These are phyloP conservation scores for Lamellibrachia columna DNA, from an alignment of 2,888 invertebrate species.

Conservation along the genomic window DNA sequence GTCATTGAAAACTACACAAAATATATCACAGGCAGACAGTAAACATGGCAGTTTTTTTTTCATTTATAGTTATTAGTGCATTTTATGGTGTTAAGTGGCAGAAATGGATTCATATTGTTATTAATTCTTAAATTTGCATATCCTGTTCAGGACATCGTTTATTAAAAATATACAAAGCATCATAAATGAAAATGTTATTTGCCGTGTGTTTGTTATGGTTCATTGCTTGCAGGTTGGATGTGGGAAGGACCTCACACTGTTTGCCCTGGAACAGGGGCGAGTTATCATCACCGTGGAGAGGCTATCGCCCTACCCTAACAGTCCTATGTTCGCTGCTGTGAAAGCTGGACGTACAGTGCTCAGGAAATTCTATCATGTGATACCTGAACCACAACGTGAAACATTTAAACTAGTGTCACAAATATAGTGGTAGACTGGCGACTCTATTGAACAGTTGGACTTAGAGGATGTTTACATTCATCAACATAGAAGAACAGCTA, in stretches of 20 bases:
- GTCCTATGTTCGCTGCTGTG: conserved; percentile 76
- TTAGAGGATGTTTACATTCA: neutral
- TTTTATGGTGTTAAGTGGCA: no score
- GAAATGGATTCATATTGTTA: neutral
- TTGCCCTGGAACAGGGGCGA: conserved; percentile 81
- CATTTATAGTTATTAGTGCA: no score
- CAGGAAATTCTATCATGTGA: conserved; percentile 87
- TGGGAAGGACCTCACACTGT: conserved; percentile 78
- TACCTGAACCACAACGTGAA: conserved; percentile 62
- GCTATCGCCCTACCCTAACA: conserved; percentile 81
- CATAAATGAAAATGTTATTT: neutral
- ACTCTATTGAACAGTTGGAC: neutral
- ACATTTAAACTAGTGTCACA: conserved; percentile 39
- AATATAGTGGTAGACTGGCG: neutral
- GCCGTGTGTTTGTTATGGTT: neutral
- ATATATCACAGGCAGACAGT: neutral
- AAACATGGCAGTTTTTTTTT: neutral
- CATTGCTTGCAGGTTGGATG: conserved; percentile 79
- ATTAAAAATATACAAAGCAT: neutral
- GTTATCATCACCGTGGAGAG: conserved; percentile 86
- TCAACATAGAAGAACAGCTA: neutral
- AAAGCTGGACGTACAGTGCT: conserved; percentile 72
- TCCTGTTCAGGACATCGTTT: no score
- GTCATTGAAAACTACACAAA: neutral
- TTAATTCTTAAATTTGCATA: neutral